A percentile compares a stretch with the other conserved stretches of the same genome.
phyloP scores from a whole-genome alignment of 2,797 vertebrate species.

The Neostethus bicornis region DNA sequence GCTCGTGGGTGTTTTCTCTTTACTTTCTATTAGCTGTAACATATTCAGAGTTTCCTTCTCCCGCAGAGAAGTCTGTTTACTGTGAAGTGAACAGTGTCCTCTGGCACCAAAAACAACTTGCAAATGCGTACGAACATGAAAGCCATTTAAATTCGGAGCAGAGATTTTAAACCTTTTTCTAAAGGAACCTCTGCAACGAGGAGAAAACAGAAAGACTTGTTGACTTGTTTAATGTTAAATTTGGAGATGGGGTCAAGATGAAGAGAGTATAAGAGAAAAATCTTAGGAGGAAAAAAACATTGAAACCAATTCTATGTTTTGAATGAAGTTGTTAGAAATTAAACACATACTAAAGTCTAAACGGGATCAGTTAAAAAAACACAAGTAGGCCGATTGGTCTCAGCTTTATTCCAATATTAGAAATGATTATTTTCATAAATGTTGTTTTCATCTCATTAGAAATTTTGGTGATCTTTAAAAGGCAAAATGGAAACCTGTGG shows the following conservation, averaged over 20 bases:
- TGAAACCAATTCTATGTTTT: too few species aligned
- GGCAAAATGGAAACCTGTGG: too few species aligned
- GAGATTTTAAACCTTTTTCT: background rate
- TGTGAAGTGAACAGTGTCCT: constrained; percentile 19
- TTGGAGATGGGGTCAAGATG: background rate
- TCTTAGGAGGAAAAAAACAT: too few species aligned
- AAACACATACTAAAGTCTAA: too few species aligned
- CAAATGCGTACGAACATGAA: constrained; percentile 28
- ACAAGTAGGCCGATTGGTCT: too few species aligned
- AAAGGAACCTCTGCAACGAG: constrained; percentile 1
- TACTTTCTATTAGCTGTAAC: constrained; percentile 20
- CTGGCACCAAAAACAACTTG: constrained; percentile 24
- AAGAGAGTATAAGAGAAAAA: background rate
- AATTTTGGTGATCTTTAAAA: too few species aligned
- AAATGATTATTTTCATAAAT: too few species aligned
- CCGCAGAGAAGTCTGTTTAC: constrained; percentile 24
- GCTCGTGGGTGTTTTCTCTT: constrained; percentile 20
- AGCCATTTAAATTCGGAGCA: constrained; percentile 23
- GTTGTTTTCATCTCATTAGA: too few species aligned
- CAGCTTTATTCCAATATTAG: too few species aligned
- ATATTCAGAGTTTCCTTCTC: constrained; percentile 8
- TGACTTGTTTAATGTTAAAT: background rate
- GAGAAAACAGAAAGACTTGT: background rate
- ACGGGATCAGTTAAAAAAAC: too few species aligned
- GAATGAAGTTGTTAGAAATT: too few species aligned